A percentile compares a stretch with the other conserved stretches of the same genome.
Conservation (phyloP, 2,888 invertebrate species). For the Pristionchus maxplancki region DNA sequence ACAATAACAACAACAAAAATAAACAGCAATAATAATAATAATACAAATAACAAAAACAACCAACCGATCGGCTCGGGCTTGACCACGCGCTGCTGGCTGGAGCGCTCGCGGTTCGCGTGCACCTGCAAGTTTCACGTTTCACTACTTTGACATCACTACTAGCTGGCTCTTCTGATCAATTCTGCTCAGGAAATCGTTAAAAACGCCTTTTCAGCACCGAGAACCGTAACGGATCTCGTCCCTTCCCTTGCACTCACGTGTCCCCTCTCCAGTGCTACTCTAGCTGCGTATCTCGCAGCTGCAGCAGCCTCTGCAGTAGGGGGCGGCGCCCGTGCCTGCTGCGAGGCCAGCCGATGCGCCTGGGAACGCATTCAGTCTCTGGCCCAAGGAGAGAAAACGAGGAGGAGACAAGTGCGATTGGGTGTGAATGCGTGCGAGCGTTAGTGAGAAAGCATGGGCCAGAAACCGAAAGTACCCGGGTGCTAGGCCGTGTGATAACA, state of each 20-base stretch:
- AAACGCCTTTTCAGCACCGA: too few relatives aligned
- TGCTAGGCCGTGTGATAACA: too few relatives aligned
- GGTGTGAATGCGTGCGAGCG: neutral
- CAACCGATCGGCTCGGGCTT: conserved; percentile 39
- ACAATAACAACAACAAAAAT: neutral
- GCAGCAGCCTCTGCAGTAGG: neutral
- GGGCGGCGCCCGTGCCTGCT: neutral
- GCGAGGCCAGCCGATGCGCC: neutral
- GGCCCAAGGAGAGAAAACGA: neutral
- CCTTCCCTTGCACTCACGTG: neutral
- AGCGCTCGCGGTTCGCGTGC: conserved; percentile 46
- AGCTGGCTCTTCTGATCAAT: too few relatives aligned
- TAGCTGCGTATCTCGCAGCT: neutral
- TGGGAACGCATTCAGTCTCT: neutral
- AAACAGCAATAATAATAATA: neutral
- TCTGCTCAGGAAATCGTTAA: too few relatives aligned
- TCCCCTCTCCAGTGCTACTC: neutral
- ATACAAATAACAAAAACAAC: neutral
- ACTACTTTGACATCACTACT: neutral
- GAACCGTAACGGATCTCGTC: too few relatives aligned
- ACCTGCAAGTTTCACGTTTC: conserved; percentile 37
- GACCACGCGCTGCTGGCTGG: neutral
- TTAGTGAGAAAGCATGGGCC: neutral
- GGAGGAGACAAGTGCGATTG: neutral
- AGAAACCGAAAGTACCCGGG: neutral